Conservation (phyloP, 2,797 vertebrate genomes). For the Takifugu ocellatus region DNA sequence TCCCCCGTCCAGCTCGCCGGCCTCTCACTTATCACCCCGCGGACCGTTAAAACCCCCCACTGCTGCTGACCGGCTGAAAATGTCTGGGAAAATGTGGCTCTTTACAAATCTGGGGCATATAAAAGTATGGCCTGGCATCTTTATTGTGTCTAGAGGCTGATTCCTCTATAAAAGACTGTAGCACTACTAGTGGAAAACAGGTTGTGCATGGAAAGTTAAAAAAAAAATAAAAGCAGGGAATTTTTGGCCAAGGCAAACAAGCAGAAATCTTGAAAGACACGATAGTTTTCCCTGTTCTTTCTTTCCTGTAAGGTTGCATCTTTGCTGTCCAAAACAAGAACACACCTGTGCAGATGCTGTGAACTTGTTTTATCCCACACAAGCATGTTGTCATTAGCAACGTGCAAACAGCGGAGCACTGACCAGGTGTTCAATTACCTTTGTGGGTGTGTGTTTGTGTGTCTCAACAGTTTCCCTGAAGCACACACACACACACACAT, state of each 20-base stretch:
- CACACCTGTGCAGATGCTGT: conserved; percentile 27
- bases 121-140: conserved; percentile 21
- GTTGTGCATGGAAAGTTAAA: conserved; percentile 33
- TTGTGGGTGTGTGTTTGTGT: background rate
- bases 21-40: conserved; percentile 45
- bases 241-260: conserved; percentile 11
- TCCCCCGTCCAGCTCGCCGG: conserved; percentile 22
- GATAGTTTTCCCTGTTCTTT: too few relatives aligned
- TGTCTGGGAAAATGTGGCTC: conserved; percentile 24
- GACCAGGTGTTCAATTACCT: conserved; percentile 10
- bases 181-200: conserved; percentile 32
- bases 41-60: conserved; percentile 50
- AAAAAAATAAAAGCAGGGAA: conserved; percentile 1
- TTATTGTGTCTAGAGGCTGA: background rate
- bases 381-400: conserved; percentile 50
- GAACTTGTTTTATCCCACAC: conserved; percentile 21
- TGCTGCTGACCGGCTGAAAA: conserved; percentile 47
- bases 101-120: conserved; percentile 28
- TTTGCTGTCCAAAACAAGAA: background rate
- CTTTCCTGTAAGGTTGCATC: too few relatives aligned
- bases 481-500: conserved; percentile 4
- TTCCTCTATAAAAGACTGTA: conserved; percentile 19
- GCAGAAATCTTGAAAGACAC: background rate
- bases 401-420: conserved; percentile 15
- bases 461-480: background rate